Base-by-base conservation (phyloP, 2,113 vertebrate genomes). In the Pseudonaja textilis region DNA sequence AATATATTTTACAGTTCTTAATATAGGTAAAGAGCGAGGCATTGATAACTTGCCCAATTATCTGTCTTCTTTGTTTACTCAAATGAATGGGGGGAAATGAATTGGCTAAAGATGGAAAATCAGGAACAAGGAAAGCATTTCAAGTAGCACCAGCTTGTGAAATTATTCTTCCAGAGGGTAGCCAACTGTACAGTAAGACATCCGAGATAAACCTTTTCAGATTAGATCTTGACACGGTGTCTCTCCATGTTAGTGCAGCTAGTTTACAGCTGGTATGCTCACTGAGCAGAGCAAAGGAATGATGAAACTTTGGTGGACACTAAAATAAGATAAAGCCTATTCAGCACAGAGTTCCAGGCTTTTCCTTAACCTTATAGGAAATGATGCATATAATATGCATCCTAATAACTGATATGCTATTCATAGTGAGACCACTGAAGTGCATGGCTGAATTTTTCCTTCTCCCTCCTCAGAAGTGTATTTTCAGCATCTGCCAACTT, bases 1-100 rank as follows among this genome's bases (percentile, higher is more conserved):
- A 94, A 95, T 90, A 96, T 90, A 87, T 92, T 52, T 91, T 91
- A 90, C 88, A 94, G 88, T 95, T 91, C 94, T 94, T 95, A 93
- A 96, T 50, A 86, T 54, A 93, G 42, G 94, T 88, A 96, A 94
- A 97, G 54, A 85, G 89, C 57, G 96, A 96, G 50, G 50, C 81
- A 94, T 95, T 93, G 92, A 85, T 89, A 92, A 94, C 25, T 86
- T 94, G 88, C 91, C 92, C 69, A 94, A 69, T 88, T 93, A 95
- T 93, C 92, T 93, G 45, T 56, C 55, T 54, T 8, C 57, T 94
- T 94, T 96, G 87, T 95, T 96, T 97, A 95, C 45, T 42, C 89
- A 93, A 59, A 92, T 94, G 93, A 95, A 90, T 22, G 57, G 1
- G 20, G 87, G 91, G 93, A 85, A 93, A 95, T 85, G 96, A 96